A percentile compares a stretch with the other conserved stretches of the same genome.
Evolutionary conservation across 2,888 invertebrate species (phyloP).

Genomic region (Drosophila maculinotata): DNA sequence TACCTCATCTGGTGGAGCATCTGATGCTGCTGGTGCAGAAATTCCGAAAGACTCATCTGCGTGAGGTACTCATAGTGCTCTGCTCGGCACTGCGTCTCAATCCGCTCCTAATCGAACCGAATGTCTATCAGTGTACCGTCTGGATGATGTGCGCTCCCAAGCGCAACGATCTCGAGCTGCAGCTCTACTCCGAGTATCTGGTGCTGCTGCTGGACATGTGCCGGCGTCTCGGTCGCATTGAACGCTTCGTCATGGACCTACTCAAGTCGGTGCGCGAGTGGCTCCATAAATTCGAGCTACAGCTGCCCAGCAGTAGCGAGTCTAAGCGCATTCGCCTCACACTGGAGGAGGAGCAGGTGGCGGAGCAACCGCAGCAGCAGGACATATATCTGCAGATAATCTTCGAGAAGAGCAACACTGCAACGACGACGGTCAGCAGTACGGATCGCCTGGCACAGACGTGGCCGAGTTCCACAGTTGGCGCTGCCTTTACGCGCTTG

Average conservation of each 20-base stretch:
- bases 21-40: constrained; percentile 47
- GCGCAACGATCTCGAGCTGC: constrained; percentile 36
- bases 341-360: neutral
- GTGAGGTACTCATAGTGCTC: constrained; percentile 75
- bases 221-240: constrained; percentile 80
- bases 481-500: constrained; percentile 79
- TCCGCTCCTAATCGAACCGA: constrained; percentile 82
- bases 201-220: constrained; percentile 82
- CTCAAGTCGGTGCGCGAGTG: constrained; percentile 77
- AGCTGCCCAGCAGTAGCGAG: constrained; percentile 26
- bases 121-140: constrained; percentile 77
- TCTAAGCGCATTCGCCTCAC: constrained; percentile 14
- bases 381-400: constrained; percentile 25
- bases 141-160: constrained; percentile 78
- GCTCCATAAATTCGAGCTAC: constrained; percentile 54
- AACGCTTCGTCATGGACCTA: constrained; percentile 81
- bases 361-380: neutral
- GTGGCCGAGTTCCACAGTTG: constrained; percentile 81
- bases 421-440: neutral
- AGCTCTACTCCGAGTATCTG: constrained; percentile 79
- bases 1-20: constrained; percentile 53
- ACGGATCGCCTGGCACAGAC: constrained; percentile 45
- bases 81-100: constrained; percentile 80
- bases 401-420: neutral
- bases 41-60: constrained; percentile 51